Evolutionary conservation across 2,113 vertebrate species (phyloP).

Genomic region (Hylia prasina): DNA sequence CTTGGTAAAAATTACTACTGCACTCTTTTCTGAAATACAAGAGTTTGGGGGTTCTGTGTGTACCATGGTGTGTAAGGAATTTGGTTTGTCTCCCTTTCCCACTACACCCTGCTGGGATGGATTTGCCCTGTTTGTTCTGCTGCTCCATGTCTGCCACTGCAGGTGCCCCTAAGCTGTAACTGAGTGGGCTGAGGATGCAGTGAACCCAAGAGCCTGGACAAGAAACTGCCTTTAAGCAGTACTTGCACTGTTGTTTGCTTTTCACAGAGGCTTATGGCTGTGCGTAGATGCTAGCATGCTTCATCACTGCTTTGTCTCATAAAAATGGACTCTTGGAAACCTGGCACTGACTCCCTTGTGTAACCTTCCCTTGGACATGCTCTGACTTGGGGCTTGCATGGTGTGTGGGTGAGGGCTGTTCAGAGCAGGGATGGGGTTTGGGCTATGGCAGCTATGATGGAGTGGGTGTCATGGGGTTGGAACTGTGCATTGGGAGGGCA

Average conservation of each 20-base stretch:
- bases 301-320: background rate
- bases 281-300: background rate
- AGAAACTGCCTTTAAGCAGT: background rate
- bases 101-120: background rate
- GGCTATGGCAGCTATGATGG: background rate
- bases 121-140: background rate
- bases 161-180: background rate
- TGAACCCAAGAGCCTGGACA: background rate
- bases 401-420: background rate
- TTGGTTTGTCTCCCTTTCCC: background rate
- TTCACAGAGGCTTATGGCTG: background rate
- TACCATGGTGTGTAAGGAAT: background rate
- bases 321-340: constrained; percentile 1
- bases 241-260: background rate
- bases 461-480: background rate
- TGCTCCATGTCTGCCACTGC: background rate
- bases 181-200: accelerated
- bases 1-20: background rate
- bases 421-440: background rate
- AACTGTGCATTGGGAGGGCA: background rate
- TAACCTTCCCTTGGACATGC: background rate
- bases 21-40: background rate
- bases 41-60: accelerated
- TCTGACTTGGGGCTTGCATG: background rate
- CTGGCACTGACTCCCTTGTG: background rate